Evolutionary conservation across 2,113 vertebrate genomes (phyloP), one percentile per base, ranked within the genome.

Genomic region (Calonectris borealis): DNA sequence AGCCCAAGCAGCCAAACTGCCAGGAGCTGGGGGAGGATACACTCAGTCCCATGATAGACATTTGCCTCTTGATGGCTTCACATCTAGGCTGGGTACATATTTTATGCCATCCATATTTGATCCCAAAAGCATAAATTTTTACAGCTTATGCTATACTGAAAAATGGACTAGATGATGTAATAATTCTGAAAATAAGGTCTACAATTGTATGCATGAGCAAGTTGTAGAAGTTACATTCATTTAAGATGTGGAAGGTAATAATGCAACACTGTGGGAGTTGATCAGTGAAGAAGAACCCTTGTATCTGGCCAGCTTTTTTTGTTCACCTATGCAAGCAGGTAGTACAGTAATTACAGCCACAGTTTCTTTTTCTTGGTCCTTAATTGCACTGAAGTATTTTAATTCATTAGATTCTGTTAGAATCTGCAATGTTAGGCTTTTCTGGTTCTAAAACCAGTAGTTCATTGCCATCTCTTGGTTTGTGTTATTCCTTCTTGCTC

Each of bases 21-120:
- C 16, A 32, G 38, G 32, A 88, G 34, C 12, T 61, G 36, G 7
- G 10, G 22, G 15, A 83, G 21, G 18, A 61, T 49, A n/a, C 12
- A 36, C 21, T 57, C 0, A 1, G 7, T 31, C 7, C 16, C 6
- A 48, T 55, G 7, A 60, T 1, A 55, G 21, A 54, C 15, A 31
- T 81, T 80, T 77, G 40, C 22, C 20, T 80, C 61, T 52, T 57
- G 54, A 61, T 49, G 21, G 10, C 26, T 86, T 95, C 49, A 17
- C 10, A 21, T 55, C 22, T 72, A 77, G 26, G 31, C 14, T 60
- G 31, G 36, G 58, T 46, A 48, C 5, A 4, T 70, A 34, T 88
- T 83, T 90, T 42, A 48, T 13, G 15, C 7, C 42, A 61, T 22
- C 6, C 10, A 1, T n/a, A 40, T 88, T 76, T 76, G 61, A 60